A percentile compares a stretch with the other conserved stretches of the same genome.
phyloP scores from a whole-genome alignment of 2,797 vertebrate species.

The Monodelphis domestica region DNA sequence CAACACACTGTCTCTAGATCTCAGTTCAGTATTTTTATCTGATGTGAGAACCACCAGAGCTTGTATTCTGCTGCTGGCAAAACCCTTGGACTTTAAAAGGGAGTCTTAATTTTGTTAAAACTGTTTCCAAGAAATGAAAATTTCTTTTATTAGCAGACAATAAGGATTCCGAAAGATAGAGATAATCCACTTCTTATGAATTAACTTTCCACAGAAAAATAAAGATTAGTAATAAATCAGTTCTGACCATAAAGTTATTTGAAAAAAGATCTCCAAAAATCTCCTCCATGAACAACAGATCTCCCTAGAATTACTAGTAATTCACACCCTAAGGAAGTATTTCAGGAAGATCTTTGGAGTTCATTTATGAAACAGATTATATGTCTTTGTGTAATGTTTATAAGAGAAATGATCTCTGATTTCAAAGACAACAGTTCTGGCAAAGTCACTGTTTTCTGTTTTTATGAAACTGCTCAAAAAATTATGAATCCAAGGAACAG shows the following conservation, averaged over 20 bases:
- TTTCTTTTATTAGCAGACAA: slow-evolving; percentile 37
- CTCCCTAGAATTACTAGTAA: neutral
- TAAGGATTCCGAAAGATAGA: neutral
- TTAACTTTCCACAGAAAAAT: slow-evolving; percentile 23
- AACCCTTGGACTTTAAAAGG: neutral
- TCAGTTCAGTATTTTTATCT: neutral
- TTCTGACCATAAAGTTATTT: neutral
- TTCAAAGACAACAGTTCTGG: slow-evolving; percentile 39
- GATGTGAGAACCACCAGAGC: neutral
- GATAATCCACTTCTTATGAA: slow-evolving; percentile 22
- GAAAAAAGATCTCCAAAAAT: slow-evolving; percentile 10
- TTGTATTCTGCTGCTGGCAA: neutral
- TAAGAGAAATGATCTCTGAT: neutral
- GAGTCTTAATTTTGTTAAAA: slow-evolving; percentile 34
- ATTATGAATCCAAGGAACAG: neutral
- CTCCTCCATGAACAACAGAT: slow-evolving; percentile 1
- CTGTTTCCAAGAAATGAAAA: slow-evolving; percentile 41
- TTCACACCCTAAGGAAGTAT: neutral
- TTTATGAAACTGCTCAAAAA: slow-evolving; percentile 4
- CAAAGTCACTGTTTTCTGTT: neutral
- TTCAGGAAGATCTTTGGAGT: neutral
- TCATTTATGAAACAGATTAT: neutral
- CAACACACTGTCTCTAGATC: neutral
- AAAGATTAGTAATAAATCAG: slow-evolving; percentile 7
- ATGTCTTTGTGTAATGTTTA: neutral